A percentile compares a stretch with the other conserved stretches of the same genome.
Conservation (phyloP, 2,888 invertebrate genomes). For the Mechanitis mazaeus region DNA sequence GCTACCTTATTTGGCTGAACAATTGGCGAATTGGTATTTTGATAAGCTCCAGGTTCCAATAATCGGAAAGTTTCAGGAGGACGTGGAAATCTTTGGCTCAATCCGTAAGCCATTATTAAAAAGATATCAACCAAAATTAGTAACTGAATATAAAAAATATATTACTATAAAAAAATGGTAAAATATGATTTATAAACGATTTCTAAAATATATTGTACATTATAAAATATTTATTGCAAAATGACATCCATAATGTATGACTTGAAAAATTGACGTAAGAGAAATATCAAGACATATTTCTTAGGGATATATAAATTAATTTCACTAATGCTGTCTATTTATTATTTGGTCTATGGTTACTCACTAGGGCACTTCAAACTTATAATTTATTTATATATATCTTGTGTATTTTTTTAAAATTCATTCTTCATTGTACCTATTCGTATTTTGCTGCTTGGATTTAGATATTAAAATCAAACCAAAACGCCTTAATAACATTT, state of each 20-base stretch:
- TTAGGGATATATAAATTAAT: no score
- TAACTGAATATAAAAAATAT: constrained; percentile 1
- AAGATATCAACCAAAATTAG: constrained; percentile 7
- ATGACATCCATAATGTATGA: neutral
- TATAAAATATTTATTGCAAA: neutral
- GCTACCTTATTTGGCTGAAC: constrained; percentile 41
- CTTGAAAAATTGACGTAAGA: neutral
- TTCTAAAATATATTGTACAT: neutral
- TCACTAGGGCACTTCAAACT: no score
- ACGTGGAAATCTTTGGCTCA: constrained; percentile 44
- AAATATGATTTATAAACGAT: constrained; percentile 2
- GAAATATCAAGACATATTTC: no score
- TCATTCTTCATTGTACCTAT: no score
- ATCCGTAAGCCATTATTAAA: constrained; percentile 48
- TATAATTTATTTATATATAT: no score
- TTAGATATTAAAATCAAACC: no score
- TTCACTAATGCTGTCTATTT: no score
- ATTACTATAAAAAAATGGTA: neutral
- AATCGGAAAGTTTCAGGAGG: constrained; percentile 40
- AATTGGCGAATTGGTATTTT: constrained; percentile 31
- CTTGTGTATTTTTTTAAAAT: no score
- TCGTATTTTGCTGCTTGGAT: no score
- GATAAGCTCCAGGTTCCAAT: constrained; percentile 59
- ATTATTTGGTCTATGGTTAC: no score
- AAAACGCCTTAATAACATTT: no score